Evolutionary conservation across 1,140 invertebrate species (phyloP).

Genomic region (Dendrolimus kikuchii): DNA sequence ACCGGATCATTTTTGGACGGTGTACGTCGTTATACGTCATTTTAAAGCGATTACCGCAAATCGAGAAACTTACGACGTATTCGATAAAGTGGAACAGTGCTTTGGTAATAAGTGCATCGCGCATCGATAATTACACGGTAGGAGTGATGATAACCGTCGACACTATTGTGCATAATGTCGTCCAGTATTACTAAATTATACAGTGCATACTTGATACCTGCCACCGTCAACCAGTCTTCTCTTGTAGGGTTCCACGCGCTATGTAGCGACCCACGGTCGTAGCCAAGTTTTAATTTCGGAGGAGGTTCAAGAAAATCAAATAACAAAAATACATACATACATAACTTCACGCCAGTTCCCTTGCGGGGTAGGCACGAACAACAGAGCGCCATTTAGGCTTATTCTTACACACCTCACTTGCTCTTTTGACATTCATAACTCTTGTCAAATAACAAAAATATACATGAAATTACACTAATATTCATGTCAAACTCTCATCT

Average conservation of each 20-base stretch:
- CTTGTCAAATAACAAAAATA: too few species aligned
- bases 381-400: too few species aligned
- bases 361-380: too few species aligned
- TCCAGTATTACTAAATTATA: conserved; percentile 59
- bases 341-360: too few species aligned
- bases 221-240: conserved; percentile 26
- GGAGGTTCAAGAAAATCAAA: too few species aligned
- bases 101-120: conserved; percentile 34
- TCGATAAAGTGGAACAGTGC: conserved; percentile 34
- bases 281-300: too few species aligned
- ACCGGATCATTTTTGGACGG: conserved; percentile 21
- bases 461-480: too few species aligned
- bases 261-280: too few species aligned
- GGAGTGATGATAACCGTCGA: conserved; percentile 44
- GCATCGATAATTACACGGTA: conserved; percentile 56
- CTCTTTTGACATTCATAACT: too few species aligned
- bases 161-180: conserved; percentile 57
- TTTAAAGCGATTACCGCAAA: conserved; percentile 51
- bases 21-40: conserved; percentile 45
- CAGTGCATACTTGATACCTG: conserved; percentile 18
- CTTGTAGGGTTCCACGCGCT: conserved; percentile 8
- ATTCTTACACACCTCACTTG: too few species aligned
- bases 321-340: too few species aligned
- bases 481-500: too few species aligned
- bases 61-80: conserved; percentile 42